Evolutionary conservation across 2,888 invertebrate species (phyloP).

Genomic region (Spicauda simplicius): DNA sequence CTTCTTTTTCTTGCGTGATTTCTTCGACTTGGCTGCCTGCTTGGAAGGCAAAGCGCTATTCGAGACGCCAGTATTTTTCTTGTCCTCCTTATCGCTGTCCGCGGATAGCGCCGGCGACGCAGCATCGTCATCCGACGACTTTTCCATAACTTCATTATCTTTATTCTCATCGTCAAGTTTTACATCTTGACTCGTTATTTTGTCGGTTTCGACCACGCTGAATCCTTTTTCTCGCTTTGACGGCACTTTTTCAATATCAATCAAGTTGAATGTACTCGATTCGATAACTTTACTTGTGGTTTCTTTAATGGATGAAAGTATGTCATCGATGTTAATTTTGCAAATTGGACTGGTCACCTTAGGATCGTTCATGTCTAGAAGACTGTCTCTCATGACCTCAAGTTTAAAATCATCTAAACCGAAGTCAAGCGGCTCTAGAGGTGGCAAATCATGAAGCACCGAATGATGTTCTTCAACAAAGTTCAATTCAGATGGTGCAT

Average conservation of each 20-base stretch:
- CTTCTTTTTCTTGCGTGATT: constrained; percentile 86
- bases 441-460: constrained; percentile 66
- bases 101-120: constrained; percentile 78
- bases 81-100: constrained; percentile 84
- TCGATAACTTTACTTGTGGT: constrained; percentile 64
- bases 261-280: constrained; percentile 71
- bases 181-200: constrained; percentile 71
- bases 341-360: constrained; percentile 73
- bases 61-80: constrained; percentile 67
- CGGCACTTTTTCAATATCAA: constrained; percentile 74
- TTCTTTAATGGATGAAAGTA: constrained; percentile 73
- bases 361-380: constrained; percentile 65
- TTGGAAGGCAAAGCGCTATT: constrained; percentile 67
- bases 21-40: constrained; percentile 77
- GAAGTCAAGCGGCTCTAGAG: constrained; percentile 71
- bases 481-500: constrained; percentile 71
- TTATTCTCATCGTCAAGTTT: constrained; percentile 69
- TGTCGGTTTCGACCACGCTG: constrained; percentile 72
- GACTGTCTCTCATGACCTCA: constrained; percentile 77
- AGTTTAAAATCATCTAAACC: constrained; percentile 75
- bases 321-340: constrained; percentile 77
- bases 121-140: constrained; percentile 85
- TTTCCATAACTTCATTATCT: constrained; percentile 70
- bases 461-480: constrained; percentile 79
- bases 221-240: constrained; percentile 70